Base-by-base conservation (phyloP, 2,113 vertebrate species). In the Campylomormyrus numenius region DNA sequence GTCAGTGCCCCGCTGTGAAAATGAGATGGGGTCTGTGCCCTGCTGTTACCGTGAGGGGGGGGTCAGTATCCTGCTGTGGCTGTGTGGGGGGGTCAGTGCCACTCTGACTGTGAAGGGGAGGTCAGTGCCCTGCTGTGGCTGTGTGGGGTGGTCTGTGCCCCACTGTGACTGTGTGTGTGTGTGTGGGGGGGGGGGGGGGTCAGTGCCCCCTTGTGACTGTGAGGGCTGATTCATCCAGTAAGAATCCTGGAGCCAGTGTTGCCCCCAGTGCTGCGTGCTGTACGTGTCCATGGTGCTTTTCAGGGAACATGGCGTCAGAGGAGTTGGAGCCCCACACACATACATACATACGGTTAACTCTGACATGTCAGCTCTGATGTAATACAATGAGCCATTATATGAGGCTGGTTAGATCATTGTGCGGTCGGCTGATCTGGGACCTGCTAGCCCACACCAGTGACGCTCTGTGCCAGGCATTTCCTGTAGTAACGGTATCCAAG, bases 401-500 rank as follows among this genome's bases (percentile, higher is more conserved):
- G n/a, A 86, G 45, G 48, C 46, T 49, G 85, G 6, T 52, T 52
- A 49, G 48, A n/a, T n/a, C 45, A 50, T 50, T 45, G 46, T 48
- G 88, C 9, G 27, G n/a, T 19, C 6, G 6, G 50, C n/a, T 89
- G 88, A 50, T 19, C 35, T 31, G 13, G 13, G 19, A 19, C 48
- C 21, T 13, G 5, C 80, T 15, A 49, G n/a, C 9, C n/a, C 90
- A 88, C 88, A 52, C 89, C 88, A 24, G 90, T 93, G 90, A 93
- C 91, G 92, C 91, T 89, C 53, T 3, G 77, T 89, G 92, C 92
- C 56, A 92, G 93, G 89, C 91, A 92, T 92, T 92, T 94, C 92
- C 94, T 92, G 74, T 95, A 92, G 94, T 91, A 94, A 95, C 94
- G 2, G 94, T 95, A 90, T 94, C 94, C 91, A 95, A 94, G 94